Evolutionary conservation across 2,888 invertebrate genomes (phyloP).

Genomic region (Petrolisthes manimaculis): DNA sequence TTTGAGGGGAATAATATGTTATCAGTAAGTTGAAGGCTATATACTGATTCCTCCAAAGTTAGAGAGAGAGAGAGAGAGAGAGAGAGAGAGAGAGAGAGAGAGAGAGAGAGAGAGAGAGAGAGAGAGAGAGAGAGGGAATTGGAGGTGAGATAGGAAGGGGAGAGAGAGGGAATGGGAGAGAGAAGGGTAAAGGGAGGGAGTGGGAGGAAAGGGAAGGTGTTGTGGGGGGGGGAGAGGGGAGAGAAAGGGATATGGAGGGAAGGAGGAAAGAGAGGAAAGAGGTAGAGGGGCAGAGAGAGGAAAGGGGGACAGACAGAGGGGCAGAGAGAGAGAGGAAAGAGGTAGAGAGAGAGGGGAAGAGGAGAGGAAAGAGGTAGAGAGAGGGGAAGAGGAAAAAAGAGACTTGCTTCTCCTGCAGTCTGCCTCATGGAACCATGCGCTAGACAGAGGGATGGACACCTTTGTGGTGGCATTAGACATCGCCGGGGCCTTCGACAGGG

Average conservation of each 20-base stretch:
- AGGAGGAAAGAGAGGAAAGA: background rate
- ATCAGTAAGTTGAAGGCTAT: too few relatives aligned
- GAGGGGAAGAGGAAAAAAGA: background rate
- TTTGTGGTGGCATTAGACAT: too few relatives aligned
- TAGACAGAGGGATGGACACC: too few relatives aligned
- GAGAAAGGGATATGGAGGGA: background rate
- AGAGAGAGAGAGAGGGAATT: background rate
- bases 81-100: constrained; percentile 19
- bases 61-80: constrained; percentile 10
- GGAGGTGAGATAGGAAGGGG: background rate
- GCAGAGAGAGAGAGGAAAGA: background rate
- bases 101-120: constrained; percentile 10
- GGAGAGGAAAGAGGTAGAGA: background rate
- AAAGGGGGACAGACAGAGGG: background rate
- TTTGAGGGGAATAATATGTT: too few relatives aligned
- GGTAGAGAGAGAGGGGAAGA: background rate
- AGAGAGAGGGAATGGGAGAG: too few relatives aligned
- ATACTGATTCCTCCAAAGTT: too few relatives aligned
- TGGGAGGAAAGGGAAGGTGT: constrained; percentile 3
- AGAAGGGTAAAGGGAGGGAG: background rate
- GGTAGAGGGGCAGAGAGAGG: background rate
- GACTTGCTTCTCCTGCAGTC: too few relatives aligned
- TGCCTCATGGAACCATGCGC: too few relatives aligned
- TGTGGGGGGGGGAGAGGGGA: background rate
- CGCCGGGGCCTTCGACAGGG: too few relatives aligned